phyloP scores from a whole-genome alignment of 2,113 vertebrate genomes.

The Acanthochromis polyacanthus region DNA sequence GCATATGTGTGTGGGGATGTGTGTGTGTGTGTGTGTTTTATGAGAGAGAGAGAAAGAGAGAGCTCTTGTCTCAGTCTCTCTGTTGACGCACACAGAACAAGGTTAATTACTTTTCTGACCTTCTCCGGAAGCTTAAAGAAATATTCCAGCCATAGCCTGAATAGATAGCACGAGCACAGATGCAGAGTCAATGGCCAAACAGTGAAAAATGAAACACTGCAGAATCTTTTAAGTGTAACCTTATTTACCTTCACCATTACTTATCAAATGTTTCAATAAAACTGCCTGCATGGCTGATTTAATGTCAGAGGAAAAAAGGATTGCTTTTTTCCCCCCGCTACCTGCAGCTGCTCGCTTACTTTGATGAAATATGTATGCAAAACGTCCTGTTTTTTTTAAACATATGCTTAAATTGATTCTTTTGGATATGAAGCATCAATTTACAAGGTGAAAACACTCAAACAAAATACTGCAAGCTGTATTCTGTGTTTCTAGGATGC shows the following conservation, averaged over 20 bases:
- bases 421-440: conserved; percentile 18
- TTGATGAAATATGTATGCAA: conserved; percentile 61
- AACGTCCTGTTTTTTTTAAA: conserved; percentile 28
- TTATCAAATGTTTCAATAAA: conserved; percentile 78
- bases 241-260: conserved; percentile 75
- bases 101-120: conserved; percentile 87
- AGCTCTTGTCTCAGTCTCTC: conserved; percentile 62
- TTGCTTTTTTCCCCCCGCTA: conserved; percentile 19
- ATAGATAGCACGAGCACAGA: conserved; percentile 68
- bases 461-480: background rate
- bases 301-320: conserved; percentile 45
- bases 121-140: conserved; percentile 79
- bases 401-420: conserved; percentile 33
- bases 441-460: conserved; percentile 22
- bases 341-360: conserved; percentile 20
- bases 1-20: conserved; percentile 1
- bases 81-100: conserved; percentile 79
- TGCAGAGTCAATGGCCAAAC: conserved; percentile 78
- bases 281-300: conserved; percentile 58
- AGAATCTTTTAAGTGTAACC: conserved; percentile 71
- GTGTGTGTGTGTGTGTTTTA: conserved; percentile 30
- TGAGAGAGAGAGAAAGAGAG: conserved; percentile 14
- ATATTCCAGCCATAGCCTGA: conserved; percentile 72
- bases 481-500: background rate
- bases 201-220: conserved; percentile 68